Percentiles rank a stretch among this genome's conserved stretches.
Conservation (phyloP, 2,888 invertebrate genomes). For the Acleris emargana region DNA sequence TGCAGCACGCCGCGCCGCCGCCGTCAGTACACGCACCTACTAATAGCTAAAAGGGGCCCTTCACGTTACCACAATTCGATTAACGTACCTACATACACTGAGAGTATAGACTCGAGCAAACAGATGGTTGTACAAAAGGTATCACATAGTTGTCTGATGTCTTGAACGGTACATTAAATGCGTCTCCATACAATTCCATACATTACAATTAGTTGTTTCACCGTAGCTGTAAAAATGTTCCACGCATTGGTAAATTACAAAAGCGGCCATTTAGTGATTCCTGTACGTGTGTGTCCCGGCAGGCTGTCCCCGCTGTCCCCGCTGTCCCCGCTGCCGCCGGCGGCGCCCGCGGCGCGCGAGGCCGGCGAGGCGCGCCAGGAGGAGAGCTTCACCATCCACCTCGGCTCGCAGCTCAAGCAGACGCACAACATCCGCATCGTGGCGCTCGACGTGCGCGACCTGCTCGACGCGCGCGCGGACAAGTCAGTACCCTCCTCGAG, state of each 20-base stretch:
- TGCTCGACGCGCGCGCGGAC: slow-evolving; percentile 77
- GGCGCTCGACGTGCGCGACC: slow-evolving; percentile 92
- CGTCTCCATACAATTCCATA: too few species aligned
- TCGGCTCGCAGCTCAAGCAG: slow-evolving; percentile 98
- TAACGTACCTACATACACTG: too few species aligned
- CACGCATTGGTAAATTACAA: too few species aligned
- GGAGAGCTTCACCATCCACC: slow-evolving; percentile 98
- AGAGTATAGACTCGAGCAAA: too few species aligned
- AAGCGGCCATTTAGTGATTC: too few species aligned
- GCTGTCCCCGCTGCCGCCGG: slow-evolving; percentile 34
- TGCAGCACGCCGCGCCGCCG: slow-evolving; percentile 61
- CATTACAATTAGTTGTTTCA: too few species aligned
- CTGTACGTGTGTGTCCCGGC: not conserved
- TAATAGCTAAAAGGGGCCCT: too few species aligned
- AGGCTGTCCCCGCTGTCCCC: slow-evolving; percentile 55
- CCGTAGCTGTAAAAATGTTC: too few species aligned
- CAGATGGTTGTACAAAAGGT: too few species aligned
- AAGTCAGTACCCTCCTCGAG: slow-evolving; percentile 54
- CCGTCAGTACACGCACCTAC: slow-evolving; percentile 23
- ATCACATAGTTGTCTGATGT: too few species aligned
- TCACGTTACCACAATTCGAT: too few species aligned
- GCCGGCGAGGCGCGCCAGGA: slow-evolving; percentile 80
- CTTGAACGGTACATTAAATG: too few species aligned
- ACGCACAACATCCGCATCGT: slow-evolving; percentile 98
- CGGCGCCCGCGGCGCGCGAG: slow-evolving; percentile 33